Evolutionary conservation across 2,113 vertebrate genomes (phyloP), one percentile per base, ranked within the genome.

Genomic region (Pangasianodon gigas): DNA sequence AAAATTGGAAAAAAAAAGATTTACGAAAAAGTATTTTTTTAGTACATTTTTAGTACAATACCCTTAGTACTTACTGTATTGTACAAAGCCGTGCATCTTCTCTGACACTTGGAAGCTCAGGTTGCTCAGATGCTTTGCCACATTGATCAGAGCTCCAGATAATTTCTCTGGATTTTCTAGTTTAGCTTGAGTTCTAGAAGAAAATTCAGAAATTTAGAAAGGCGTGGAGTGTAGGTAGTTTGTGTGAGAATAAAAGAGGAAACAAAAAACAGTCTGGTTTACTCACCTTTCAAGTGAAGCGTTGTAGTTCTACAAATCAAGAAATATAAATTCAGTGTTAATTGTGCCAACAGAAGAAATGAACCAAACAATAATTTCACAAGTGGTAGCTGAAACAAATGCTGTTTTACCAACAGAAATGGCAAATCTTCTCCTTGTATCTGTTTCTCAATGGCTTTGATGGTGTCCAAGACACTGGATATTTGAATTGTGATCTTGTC

Each of bases 111-210:
- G 60, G 86, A 87, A 93, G 51, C 74, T 87, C 18, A 93, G 56
- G 81, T 91, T 91, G 37, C 90, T 77, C 77, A 93, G 77, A 84
- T 93, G 92, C 69, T 92, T 90, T 75, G 91, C 67, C 58, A 92
- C 92, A 37, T 92, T 51, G 14, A 93, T 92, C 85, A 93, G 85
- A 51, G 89, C 89, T 84, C 83, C 90, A 71, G 89, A 86, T 58
- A 90, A 58, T 29, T 29, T 84, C 13, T 85, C 87, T 7, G 88
- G 92, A 71, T 91, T 88, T 67, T 87, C 87, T 77, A 87, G 83
- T 62, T 84, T 79, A 51, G 65, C 89, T 37, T 91, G 85, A 11
- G 87, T 85, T 67, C 92, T 93, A 67, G 37, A 88, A 67, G 19
- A 51, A 84, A 24, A 89, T n/a, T 80, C 29, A 79, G 62, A 24